Evolutionary conservation across 2,797 vertebrate species (phyloP).

Genomic region (Poecile montanus): DNA sequence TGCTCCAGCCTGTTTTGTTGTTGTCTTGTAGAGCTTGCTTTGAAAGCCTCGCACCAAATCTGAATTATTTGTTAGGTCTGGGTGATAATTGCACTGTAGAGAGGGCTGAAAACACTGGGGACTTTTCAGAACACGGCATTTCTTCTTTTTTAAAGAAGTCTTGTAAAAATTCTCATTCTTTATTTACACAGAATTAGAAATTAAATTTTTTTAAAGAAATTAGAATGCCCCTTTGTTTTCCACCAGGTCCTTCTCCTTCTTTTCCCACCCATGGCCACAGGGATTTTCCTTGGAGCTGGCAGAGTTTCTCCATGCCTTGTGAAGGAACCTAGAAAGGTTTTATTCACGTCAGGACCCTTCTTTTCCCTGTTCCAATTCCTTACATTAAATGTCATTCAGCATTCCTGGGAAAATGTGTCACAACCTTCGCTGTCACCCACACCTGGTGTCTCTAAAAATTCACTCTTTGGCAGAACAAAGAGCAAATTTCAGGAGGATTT

Average conservation of each 20-base stretch:
- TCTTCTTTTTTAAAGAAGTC: not conserved
- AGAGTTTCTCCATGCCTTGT: not conserved
- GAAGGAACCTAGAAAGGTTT: not conserved
- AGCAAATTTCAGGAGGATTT: not conserved
- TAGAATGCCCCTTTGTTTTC: not conserved
- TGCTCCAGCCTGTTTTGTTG: slow-evolving; percentile 1
- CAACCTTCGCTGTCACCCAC: not conserved
- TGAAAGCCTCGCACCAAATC: not conserved
- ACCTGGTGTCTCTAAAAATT: not conserved
- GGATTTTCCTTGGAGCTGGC: not conserved
- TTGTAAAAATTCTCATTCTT: not conserved
- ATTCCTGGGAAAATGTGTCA: not conserved
- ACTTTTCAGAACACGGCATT: not conserved
- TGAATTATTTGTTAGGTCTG: not conserved
- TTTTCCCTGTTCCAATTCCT: not conserved
- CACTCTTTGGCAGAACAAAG: not conserved
- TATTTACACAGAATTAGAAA: not conserved
- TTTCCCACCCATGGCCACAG: not conserved
- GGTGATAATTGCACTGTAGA: not conserved
- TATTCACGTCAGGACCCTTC: not conserved
- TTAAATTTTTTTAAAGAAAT: not conserved
- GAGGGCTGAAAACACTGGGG: not conserved
- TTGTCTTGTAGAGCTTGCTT: not conserved
- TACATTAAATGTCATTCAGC: not conserved
- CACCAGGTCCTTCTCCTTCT: not conserved